phyloP scores from a whole-genome alignment of 2,888 invertebrate species.

The Biston betularia region DNA sequence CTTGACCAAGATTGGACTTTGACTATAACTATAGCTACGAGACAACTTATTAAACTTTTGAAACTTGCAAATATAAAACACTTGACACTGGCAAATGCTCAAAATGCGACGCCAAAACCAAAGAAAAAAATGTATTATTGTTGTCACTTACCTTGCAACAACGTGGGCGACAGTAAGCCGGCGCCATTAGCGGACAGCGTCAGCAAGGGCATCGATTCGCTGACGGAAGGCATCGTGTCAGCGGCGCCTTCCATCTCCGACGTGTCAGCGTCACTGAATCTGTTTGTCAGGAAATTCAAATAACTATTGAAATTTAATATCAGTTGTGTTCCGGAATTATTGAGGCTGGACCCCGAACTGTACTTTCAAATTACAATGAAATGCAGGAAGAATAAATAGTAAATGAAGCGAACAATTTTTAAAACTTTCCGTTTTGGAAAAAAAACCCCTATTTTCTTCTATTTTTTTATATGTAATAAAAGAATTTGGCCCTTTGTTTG shows the following conservation, averaged over 20 bases:
- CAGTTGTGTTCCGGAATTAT: constrained; percentile 9
- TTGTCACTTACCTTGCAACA: constrained; percentile 68
- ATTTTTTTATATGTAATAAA: too few species aligned
- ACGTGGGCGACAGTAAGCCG: constrained; percentile 70
- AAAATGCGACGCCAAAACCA: too few species aligned
- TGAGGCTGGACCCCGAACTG: constrained; percentile 22
- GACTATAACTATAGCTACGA: too few species aligned
- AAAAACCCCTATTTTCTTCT: too few species aligned
- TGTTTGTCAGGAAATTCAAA: constrained; percentile 56
- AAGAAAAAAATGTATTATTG: too few species aligned
- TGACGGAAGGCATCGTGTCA: constrained; percentile 75
- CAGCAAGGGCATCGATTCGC: constrained; percentile 77
- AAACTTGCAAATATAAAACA: too few species aligned
- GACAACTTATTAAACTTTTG: too few species aligned
- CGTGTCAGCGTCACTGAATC: constrained; percentile 80
- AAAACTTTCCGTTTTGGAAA: too few species aligned
- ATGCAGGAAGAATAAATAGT: background rate
- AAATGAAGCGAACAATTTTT: too few species aligned
- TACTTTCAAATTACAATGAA: constrained; percentile 2
- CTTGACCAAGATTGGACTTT: too few species aligned
- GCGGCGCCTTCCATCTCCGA: constrained; percentile 80
- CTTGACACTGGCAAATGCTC: too few species aligned
- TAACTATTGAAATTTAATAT: constrained; percentile 54
- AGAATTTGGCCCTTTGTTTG: too few species aligned
- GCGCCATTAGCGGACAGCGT: constrained; percentile 75